Base-by-base conservation (phyloP, 2,888 invertebrate genomes). In the Caenorhabditis sinica region DNA sequence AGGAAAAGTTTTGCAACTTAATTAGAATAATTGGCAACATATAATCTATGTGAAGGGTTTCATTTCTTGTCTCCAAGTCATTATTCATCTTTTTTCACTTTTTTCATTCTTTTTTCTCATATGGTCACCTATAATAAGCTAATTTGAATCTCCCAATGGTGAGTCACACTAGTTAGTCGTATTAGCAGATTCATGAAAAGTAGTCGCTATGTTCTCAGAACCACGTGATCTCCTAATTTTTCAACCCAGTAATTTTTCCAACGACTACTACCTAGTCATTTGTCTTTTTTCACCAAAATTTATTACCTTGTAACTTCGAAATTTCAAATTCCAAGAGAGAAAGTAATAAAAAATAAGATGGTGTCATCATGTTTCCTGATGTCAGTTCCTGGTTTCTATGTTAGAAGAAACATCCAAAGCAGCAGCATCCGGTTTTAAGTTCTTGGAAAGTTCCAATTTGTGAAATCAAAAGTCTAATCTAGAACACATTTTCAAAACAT, bases 1-100 rank as follows among this genome's bases (percentile, higher is more conserved):
- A 74, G 40, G n/a, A 66, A 51, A 68, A 13, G 2, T 40, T 65
- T 53, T 65, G 40, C 65, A 74, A 74, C 53, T 63, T 74, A 40
- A 5, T 25, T 9, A 36, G 23, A 20, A 6, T 65, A 61, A 73
- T 51, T 45, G 33, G 60, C 58, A 60, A 45, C 58, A 60, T 72
- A 13, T 43, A 45, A 72, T 72, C 60, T n/a, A 6, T 3, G n/a
- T 60, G 45, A 72, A 60, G 20, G 11, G n/a, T 13, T 45, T 45
- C 11, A 5, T 49, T 49, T 49, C 49, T n/a, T 20, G 20, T 49
- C 20, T 4, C 20, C 20, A 49, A 20, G n/a, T 5, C 20, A 49
- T 63, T 53, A 30, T 36, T 65, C 61, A 53, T 33, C 2, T 53
- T 56, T 74, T 17, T n/a, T 15, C 36, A 53, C 53, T 73, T 63